phyloP scores from a whole-genome alignment of 2,797 vertebrate genomes.

The Novumbra hubbsi region DNA sequence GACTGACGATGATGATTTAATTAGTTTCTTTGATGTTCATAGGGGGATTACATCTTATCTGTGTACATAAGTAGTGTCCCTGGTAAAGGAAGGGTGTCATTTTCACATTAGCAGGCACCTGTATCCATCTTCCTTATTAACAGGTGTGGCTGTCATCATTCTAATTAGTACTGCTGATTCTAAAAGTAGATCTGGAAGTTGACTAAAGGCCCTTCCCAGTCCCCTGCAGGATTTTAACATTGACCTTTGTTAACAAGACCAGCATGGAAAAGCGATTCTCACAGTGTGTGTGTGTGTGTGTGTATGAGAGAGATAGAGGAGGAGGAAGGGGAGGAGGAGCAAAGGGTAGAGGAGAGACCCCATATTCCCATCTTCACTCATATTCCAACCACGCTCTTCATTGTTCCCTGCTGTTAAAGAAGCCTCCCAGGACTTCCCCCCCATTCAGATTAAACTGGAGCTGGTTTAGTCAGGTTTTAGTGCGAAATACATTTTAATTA shows the following conservation, averaged over 20 bases:
- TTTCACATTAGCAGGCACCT: neutral
- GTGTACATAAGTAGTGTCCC: neutral
- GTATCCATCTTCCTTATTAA: neutral
- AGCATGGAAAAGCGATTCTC: neutral
- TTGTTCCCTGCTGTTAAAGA: neutral
- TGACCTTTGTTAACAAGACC: neutral
- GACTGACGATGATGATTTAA: slow-evolving; percentile 33
- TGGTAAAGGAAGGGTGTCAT: neutral
- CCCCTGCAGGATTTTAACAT: neutral
- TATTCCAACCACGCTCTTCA: neutral
- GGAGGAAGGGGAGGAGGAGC: neutral
- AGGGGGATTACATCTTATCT: slow-evolving; percentile 16
- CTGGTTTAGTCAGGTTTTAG: slow-evolving; percentile 1
- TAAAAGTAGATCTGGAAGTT: neutral
- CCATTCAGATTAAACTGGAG: neutral
- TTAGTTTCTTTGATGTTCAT: slow-evolving; percentile 42
- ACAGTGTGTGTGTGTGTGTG: neutral
- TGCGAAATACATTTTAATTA: neutral
- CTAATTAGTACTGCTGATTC: neutral
- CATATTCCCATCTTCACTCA: neutral
- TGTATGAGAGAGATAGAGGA: neutral
- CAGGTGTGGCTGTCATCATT: neutral
- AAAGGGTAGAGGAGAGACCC: neutral
- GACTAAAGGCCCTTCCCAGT: neutral
- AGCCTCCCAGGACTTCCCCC: neutral